These are phyloP conservation scores for Equus quagga DNA, from an alignment of 2,113 vertebrate genomes.

Conservation along the genomic window DNA sequence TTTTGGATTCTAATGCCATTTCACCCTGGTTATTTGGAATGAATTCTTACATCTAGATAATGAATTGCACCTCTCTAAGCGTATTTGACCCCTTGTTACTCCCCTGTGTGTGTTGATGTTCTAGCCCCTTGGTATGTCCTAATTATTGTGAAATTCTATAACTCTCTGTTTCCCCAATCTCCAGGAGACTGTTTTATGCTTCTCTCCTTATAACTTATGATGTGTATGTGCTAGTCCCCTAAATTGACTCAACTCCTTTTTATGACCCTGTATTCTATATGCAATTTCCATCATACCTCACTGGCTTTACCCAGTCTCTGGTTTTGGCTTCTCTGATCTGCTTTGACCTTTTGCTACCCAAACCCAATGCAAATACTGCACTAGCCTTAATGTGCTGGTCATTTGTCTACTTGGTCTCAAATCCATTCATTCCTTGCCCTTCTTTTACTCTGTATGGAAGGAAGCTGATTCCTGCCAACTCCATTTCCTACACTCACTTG, in stretches of 20 bases:
- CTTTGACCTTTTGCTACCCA: neutral
- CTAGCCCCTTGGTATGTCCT: neutral
- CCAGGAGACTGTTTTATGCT: neutral
- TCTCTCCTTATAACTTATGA: neutral
- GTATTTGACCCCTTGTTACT: neutral
- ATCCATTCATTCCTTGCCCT: neutral
- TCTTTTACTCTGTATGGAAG: neutral
- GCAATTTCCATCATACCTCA: neutral
- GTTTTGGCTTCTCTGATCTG: neutral
- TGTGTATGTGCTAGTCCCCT: neutral
- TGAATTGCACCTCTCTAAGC: neutral
- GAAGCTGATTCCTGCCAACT: neutral
- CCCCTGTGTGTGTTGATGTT: neutral
- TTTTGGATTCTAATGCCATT: neutral
- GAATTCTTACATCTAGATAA: neutral
- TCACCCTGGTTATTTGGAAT: neutral
- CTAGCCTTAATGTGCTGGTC: neutral
- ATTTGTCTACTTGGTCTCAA: neutral
- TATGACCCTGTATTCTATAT: neutral
- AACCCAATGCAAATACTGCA: neutral
- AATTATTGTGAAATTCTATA: conserved; percentile 32
- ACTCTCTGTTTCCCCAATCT: neutral
- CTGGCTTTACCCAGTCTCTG: neutral
- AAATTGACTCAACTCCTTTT: neutral
- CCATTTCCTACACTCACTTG: neutral